Conservation (phyloP, 35 echinoderm and acorn worm genomes). For the Lytechinus variegatus region DNA sequence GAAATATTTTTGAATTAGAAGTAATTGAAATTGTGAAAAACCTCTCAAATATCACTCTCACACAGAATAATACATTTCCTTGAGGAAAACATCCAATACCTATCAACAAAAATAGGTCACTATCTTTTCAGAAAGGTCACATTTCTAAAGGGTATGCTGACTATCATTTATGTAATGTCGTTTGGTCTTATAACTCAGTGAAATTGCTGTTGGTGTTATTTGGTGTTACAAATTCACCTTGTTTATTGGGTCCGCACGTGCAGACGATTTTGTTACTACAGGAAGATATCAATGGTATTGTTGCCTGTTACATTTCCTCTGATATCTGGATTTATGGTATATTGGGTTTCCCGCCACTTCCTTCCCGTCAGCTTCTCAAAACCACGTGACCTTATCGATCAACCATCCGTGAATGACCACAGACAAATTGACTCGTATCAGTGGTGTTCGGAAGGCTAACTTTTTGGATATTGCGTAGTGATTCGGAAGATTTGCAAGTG, state of each 20-base stretch:
- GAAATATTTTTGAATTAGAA: too few relatives aligned
- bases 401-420: background rate
- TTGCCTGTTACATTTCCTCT: background rate
- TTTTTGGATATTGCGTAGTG: too few relatives aligned
- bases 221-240: background rate
- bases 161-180: background rate
- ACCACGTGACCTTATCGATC: background rate
- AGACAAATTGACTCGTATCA: too few relatives aligned
- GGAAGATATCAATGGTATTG: background rate
- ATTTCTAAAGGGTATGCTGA: background rate
- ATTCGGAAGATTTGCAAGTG: too few relatives aligned
- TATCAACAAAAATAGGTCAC: too few relatives aligned
- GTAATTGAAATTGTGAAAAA: too few relatives aligned
- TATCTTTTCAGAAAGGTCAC: background rate
- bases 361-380: background rate
- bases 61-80: too few relatives aligned
- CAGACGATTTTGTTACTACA: conserved; percentile 2
- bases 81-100: too few relatives aligned
- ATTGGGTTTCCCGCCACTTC: conserved; percentile 1
- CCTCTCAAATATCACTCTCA: too few relatives aligned
- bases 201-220: background rate
- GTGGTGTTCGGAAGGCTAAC: too few relatives aligned
- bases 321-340: background rate
- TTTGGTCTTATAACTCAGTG: background rate
- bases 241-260: background rate